Conservation (phyloP, 2,113 vertebrate genomes). For the Prietella phreatophila region DNA sequence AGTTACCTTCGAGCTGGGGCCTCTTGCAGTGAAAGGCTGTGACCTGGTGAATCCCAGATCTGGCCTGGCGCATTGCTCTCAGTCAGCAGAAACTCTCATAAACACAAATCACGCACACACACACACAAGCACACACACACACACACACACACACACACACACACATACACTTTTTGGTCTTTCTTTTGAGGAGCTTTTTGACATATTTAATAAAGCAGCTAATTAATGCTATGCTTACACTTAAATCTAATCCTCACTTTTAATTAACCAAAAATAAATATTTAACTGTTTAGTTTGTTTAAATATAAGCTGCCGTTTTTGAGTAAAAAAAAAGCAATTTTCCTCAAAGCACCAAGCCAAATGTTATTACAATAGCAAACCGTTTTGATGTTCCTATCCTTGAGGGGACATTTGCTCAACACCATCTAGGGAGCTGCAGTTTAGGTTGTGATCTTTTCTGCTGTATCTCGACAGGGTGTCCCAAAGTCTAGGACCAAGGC, state of each 20-base stretch:
- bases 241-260: no score
- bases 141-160: neutral
- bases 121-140: neutral
- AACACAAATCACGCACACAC: neutral
- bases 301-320: neutral
- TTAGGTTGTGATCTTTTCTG: constrained; percentile 54
- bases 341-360: neutral
- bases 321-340: neutral
- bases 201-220: constrained; percentile 32
- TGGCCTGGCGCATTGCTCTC: constrained; percentile 47
- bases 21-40: constrained; percentile 67
- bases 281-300: neutral
- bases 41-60: constrained; percentile 67
- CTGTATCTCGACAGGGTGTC: neutral
- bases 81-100: constrained; percentile 20
- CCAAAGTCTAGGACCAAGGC: no score
- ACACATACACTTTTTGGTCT: constrained; percentile 28
- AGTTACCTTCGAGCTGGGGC: constrained; percentile 68
- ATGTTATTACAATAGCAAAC: neutral
- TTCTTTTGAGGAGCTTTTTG: constrained; percentile 38
- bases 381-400: neutral
- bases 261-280: neutral
- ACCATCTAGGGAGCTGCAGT: constrained; percentile 35
- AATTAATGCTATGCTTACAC: neutral
- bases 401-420: neutral